phyloP scores from a whole-genome alignment of 2,888 invertebrate genomes.

The Rotaria socialis region DNA sequence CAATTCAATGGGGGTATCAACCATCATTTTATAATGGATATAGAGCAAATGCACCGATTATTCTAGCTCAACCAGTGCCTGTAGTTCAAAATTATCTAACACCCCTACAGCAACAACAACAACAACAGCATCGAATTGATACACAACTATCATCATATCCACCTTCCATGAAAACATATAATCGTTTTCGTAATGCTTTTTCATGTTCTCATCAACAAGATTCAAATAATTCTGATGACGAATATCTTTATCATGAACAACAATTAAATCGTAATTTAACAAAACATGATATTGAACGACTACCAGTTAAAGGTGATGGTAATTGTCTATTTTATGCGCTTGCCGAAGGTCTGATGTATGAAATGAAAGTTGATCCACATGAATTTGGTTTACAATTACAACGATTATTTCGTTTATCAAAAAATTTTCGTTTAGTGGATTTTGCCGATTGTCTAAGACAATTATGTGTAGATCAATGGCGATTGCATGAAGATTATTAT shows the following conservation, averaged over 20 bases:
- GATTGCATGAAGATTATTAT: neutral
- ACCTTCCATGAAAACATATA: neutral
- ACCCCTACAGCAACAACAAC: neutral
- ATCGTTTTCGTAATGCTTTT: neutral
- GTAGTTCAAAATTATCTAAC: neutral
- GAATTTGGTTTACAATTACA: neutral
- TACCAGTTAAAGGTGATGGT: slow-evolving; percentile 12
- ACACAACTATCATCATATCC: neutral
- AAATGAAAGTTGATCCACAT: neutral
- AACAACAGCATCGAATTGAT: neutral
- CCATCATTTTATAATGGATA: slow-evolving; percentile 3
- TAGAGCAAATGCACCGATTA: neutral
- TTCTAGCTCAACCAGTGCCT: neutral
- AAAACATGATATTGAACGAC: neutral
- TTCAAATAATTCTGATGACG: neutral
- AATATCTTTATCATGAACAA: neutral
- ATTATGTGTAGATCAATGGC: neutral
- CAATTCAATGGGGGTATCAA: neutral
- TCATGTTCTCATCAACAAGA: neutral
- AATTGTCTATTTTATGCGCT: slow-evolving; percentile 17
- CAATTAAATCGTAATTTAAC: neutral
- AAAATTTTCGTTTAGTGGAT: neutral
- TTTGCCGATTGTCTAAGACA: neutral
- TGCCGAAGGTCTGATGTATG: neutral
- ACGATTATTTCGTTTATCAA: neutral